A percentile compares a stretch with the other conserved stretches of the same genome.
phyloP scores from a whole-genome alignment of 2,113 vertebrate species.

The Rhinolophus ferrumequinum region DNA sequence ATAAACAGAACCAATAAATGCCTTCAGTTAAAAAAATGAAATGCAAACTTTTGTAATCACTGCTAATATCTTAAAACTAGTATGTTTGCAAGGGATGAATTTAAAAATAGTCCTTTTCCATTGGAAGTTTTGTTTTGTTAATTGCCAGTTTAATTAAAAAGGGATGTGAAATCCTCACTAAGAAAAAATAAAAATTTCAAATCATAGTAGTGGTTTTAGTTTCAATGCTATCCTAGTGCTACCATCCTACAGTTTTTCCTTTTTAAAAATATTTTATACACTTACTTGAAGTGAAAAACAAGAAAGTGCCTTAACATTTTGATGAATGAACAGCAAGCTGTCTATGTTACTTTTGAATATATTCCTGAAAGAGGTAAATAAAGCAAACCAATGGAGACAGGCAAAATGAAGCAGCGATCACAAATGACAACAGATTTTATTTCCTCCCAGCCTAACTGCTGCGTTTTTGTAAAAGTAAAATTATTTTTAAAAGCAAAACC shows the following conservation, averaged over 20 bases:
- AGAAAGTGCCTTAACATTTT: constrained; percentile 35
- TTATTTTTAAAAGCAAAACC: constrained; percentile 69
- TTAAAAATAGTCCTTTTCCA: neutral
- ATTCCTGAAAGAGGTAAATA: constrained; percentile 38
- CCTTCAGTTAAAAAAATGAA: neutral
- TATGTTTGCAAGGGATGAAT: neutral
- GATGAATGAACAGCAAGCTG: constrained; percentile 35
- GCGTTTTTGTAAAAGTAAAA: constrained; percentile 58
- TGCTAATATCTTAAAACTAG: neutral
- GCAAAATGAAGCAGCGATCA: constrained; percentile 11
- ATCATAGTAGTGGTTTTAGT: neutral
- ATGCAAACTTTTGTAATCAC: neutral
- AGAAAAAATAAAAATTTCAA: neutral
- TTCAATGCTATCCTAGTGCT: neutral
- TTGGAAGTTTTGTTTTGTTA: constrained; percentile 1
- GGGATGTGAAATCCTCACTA: neutral
- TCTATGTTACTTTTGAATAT: constrained; percentile 37
- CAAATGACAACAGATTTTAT: constrained; percentile 46
- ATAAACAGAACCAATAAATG: neutral
- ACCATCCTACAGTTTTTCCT: neutral
- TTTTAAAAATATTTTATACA: constrained; percentile 12
- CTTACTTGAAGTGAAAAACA: neutral
- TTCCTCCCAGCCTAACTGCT: neutral
- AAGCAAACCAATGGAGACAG: neutral
- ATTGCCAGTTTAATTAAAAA: neutral